phyloP scores from a whole-genome alignment of 1,140 invertebrate species.

The Acarapis woodi region DNA sequence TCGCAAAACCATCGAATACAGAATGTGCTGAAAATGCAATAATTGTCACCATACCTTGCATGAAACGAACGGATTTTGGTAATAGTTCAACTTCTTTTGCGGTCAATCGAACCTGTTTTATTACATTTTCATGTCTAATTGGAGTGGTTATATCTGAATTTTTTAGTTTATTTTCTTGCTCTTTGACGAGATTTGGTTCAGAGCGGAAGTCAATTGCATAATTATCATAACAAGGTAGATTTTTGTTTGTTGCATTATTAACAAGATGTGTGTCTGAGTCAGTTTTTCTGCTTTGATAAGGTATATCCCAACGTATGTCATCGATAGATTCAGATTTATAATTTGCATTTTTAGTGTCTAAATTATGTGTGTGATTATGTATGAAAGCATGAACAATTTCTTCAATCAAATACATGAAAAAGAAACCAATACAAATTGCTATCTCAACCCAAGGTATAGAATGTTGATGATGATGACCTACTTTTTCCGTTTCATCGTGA shows the following conservation, averaged over 20 bases:
- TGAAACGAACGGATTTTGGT: slow-evolving; percentile 1
- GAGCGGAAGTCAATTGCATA: neutral
- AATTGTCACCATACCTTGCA: slow-evolving; percentile 11
- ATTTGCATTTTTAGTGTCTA: no score
- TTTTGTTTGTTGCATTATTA: neutral
- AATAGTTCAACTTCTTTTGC: slow-evolving; percentile 13
- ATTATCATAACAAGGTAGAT: slow-evolving; percentile 2
- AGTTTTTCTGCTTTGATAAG: neutral
- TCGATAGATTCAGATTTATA: neutral
- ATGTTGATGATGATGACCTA: slow-evolving; percentile 1
- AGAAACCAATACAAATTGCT: slow-evolving; percentile 41
- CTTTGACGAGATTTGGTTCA: neutral
- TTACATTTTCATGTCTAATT: neutral
- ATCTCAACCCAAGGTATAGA: slow-evolving; percentile 35
- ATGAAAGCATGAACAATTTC: slow-evolving; percentile 27
- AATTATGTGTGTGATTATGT: no score
- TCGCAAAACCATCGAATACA: slow-evolving; percentile 58
- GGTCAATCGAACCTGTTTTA: neutral
- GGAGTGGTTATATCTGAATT: neutral
- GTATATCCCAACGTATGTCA: neutral
- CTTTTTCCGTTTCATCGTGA: slow-evolving; percentile 1
- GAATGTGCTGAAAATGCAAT: slow-evolving; percentile 57
- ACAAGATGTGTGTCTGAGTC: neutral
- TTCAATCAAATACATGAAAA: slow-evolving; percentile 52
- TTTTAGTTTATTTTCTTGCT: neutral